These are phyloP conservation scores for Thymelicus sylvestris DNA, from an alignment of 2,888 invertebrate species.

Conservation along the genomic window DNA sequence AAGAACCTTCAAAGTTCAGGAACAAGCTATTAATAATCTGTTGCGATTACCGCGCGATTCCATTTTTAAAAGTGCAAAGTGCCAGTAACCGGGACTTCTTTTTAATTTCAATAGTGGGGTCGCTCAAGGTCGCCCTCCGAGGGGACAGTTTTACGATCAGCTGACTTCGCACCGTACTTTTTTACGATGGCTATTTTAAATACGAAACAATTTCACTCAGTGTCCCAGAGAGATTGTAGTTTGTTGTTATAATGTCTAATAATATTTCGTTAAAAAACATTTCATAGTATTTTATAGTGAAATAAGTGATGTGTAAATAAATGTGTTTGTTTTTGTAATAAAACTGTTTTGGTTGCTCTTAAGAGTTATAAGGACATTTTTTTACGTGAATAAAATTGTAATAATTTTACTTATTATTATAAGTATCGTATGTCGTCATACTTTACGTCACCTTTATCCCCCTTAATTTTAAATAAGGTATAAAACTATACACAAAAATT, in stretches of 20 bases:
- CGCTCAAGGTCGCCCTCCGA: constrained; percentile 77
- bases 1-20: constrained; percentile 18
- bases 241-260: background rate
- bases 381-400: too few species aligned
- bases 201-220: constrained; percentile 23
- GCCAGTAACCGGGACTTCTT: constrained; percentile 79
- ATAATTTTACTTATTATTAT: too few species aligned
- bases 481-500: too few species aligned
- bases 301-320: too few species aligned
- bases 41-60: constrained; percentile 51
- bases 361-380: background rate
- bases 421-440: too few species aligned
- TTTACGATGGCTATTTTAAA: constrained; percentile 38
- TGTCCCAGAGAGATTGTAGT: background rate
- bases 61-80: constrained; percentile 80
- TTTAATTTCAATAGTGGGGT: constrained; percentile 84
- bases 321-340: background rate
- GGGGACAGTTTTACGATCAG: constrained; percentile 81
- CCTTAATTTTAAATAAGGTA: too few species aligned
- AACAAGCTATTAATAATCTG: constrained; percentile 38
- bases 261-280: background rate
- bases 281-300: background rate
- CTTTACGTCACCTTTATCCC: too few species aligned
- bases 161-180: constrained; percentile 58
- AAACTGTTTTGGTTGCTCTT: background rate